A percentile compares a stretch with the other conserved stretches of the same genome.
Evolutionary conservation across 2,113 vertebrate genomes (phyloP).

Genomic region (Alosa alosa): DNA sequence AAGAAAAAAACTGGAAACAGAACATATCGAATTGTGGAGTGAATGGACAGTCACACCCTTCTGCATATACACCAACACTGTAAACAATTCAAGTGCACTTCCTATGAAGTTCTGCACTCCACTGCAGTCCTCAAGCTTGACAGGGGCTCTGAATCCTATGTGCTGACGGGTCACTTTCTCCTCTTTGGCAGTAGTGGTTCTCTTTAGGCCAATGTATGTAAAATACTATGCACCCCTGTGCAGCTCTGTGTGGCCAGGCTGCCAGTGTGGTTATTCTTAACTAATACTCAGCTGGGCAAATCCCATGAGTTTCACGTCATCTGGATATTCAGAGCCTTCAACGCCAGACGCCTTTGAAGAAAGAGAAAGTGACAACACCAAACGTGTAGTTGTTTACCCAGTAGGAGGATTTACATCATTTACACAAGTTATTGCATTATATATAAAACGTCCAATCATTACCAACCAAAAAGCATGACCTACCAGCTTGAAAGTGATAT

Average conservation of each 20-base stretch:
- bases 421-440: background rate
- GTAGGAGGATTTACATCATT: background rate
- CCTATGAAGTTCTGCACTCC: conserved; percentile 62
- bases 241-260: conserved; percentile 55
- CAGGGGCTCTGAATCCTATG: conserved; percentile 51
- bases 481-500: conserved; percentile 98
- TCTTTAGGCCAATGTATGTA: conserved; percentile 83
- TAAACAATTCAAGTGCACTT: conserved; percentile 74
- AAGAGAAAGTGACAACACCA: background rate
- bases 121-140: conserved; percentile 34
- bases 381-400: background rate
- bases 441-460: background rate
- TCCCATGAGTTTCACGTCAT: conserved; percentile 94
- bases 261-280: conserved; percentile 66
- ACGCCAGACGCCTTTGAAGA: conserved; percentile 85
- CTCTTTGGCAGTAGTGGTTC: conserved; percentile 98
- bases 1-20: conserved; percentile 41
- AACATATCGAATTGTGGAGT: conserved; percentile 10
- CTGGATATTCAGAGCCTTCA: conserved; percentile 90
- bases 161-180: conserved; percentile 65
- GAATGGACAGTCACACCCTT: conserved; percentile 61
- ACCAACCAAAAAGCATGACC: conserved; percentile 48
- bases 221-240: conserved; percentile 60
- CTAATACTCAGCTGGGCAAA: conserved; percentile 99
- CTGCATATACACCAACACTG: conserved; percentile 65